phyloP scores from a whole-genome alignment of 2,888 invertebrate species.

The Beris morrisii region DNA sequence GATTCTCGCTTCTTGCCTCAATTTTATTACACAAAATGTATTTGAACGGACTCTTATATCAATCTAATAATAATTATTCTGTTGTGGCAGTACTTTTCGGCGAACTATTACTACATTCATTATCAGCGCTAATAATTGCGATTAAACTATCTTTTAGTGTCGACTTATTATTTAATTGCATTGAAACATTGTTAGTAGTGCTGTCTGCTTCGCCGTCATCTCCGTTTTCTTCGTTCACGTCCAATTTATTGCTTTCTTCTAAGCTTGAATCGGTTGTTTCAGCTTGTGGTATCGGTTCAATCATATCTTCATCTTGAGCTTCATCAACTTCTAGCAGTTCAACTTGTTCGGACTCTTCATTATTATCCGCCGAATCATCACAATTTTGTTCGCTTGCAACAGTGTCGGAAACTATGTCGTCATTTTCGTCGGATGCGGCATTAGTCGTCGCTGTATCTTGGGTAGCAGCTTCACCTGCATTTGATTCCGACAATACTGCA shows the following conservation, averaged over 20 bases:
- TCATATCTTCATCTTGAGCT: conserved; percentile 4
- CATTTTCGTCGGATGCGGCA: background rate
- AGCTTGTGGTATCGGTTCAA: background rate
- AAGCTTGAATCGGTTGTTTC: no score
- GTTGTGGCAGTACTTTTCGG: no score
- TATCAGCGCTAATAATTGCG: background rate
- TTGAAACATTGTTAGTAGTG: background rate
- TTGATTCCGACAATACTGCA: background rate
- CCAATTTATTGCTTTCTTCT: no score
- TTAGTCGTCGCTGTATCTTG: background rate
- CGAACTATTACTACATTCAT: background rate
- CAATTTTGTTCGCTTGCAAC: background rate
- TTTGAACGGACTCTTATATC: no score
- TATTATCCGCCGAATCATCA: background rate
- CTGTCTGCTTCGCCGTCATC: background rate
- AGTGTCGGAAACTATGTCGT: background rate
- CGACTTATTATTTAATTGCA: background rate
- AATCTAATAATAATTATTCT: no score
- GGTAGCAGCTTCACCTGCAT: background rate
- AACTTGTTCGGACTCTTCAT: conserved; percentile 20
- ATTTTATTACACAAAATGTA: no score
- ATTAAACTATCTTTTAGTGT: background rate
- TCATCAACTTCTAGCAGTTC: conserved; percentile 24
- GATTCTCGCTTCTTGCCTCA: no score
- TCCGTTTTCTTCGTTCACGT: background rate